phyloP scores from a whole-genome alignment of 2,797 vertebrate species.

The Chaetophractus vellerosus region DNA sequence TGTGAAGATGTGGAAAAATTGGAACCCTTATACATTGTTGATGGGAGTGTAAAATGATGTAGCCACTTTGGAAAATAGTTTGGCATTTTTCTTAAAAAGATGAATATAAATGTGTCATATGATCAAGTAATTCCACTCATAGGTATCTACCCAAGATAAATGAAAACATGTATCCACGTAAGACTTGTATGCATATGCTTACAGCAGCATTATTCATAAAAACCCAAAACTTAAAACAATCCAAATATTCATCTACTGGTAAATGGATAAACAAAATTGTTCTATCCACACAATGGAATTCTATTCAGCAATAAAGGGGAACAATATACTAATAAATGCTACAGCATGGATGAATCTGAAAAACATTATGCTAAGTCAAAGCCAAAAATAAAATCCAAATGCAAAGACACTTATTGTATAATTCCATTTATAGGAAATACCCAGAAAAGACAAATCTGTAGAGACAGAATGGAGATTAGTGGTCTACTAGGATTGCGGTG shows the following conservation, averaged over 20 bases:
- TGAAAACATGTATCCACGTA: background rate
- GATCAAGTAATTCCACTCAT: background rate
- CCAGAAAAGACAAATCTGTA: background rate
- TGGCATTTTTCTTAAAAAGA: background rate
- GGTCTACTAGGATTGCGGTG: background rate
- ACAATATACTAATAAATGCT: background rate
- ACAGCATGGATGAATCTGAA: background rate
- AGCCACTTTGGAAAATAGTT: background rate
- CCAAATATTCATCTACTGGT: background rate
- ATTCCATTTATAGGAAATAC: background rate
- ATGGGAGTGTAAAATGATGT: background rate
- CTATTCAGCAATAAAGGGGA: background rate
- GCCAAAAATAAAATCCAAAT: background rate
- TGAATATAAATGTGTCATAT: background rate
- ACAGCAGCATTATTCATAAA: background rate
- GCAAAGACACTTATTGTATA: background rate
- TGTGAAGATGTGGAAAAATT: background rate
- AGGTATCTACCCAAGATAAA: background rate
- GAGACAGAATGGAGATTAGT: background rate
- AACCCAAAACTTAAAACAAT: background rate
- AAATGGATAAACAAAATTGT: background rate
- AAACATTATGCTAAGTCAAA: slow-evolving; percentile 6
- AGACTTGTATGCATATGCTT: background rate
- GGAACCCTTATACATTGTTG: background rate
- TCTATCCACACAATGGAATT: background rate